A percentile compares a stretch with the other conserved stretches of the same genome.
Conservation (phyloP, 1,140 invertebrate genomes). For the Hycleus cichorii region DNA sequence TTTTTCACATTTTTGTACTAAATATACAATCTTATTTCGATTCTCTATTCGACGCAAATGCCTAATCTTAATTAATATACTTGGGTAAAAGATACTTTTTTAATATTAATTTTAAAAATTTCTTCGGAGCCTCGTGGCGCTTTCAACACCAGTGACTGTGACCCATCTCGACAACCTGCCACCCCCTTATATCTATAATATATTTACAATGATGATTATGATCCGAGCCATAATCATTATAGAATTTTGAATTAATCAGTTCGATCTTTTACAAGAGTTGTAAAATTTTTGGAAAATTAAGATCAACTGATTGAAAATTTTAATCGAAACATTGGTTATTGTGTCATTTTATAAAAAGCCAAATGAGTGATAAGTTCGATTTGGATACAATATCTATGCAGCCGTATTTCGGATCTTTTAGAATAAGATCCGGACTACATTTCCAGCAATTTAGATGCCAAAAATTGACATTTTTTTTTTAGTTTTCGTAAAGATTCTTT, state of each 20-base stretch:
- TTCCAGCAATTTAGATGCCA: constrained; percentile 43
- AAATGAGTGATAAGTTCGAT: constrained; percentile 39
- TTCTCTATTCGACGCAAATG: constrained; percentile 39
- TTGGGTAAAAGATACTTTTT: not conserved
- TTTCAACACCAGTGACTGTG: constrained; percentile 35
- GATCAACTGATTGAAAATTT: constrained; percentile 24
- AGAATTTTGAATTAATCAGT: too few species aligned
- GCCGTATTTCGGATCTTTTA: constrained; percentile 17
- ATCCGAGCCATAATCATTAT: too few species aligned
- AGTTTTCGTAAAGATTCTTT: too few species aligned
- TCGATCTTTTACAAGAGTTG: too few species aligned
- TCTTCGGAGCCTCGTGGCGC: constrained; percentile 37
- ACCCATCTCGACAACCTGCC: constrained; percentile 37
- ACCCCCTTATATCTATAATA: constrained; percentile 13
- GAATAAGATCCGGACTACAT: constrained; percentile 20
- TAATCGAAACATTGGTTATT: constrained; percentile 35
- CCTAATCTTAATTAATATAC: constrained; percentile 39
- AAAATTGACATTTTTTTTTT: constrained; percentile 27
- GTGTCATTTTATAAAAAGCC: constrained; percentile 31
- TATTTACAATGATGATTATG: too few species aligned
- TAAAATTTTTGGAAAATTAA: too few species aligned
- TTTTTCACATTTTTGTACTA: constrained; percentile 42
- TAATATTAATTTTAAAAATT: not conserved
- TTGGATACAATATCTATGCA: constrained; percentile 36
- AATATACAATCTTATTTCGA: constrained; percentile 45